Evolutionary conservation across 2,888 invertebrate genomes (phyloP), one percentile per base, ranked within the genome.

Genomic region (Ecdyonurus torrentis): DNA sequence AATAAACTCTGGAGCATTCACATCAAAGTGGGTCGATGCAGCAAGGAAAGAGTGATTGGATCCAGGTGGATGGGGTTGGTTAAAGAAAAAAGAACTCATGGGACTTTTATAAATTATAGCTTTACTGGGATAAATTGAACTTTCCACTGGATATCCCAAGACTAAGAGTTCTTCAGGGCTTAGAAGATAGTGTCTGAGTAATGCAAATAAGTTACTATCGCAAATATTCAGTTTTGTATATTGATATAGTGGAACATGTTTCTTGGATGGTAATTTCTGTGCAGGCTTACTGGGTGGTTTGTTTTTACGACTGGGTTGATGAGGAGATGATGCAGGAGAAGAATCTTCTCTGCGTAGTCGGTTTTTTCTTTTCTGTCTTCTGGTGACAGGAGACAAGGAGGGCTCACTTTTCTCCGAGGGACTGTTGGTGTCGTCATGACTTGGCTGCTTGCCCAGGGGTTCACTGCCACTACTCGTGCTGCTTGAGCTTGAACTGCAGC

Each of bases 131-230:
- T 80, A 78, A 10, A 78, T 73, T 60, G 78, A 78, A 66, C 83
- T 81, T 69, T 85, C 83, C 5, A 87, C 76, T 0, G 91, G 90
- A 70, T 84, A 90, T 1, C 90, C 89, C 66, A 85, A 78, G 15
- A 80, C 78, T 67, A 82, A 77, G 74, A 88, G 76, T 65, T 84
- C 79, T 67, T 83, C 80, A 5, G 78, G 77, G 23, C 80, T 79
- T 60, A 89, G 77, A 22, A 84, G 71, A 73, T 87, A 85, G 63
- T 79, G 78, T 1, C 78, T 78, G 60, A 90, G 74, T 58, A 81
- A 77, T 60, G 76, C 74, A 58, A 76, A 79, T 68, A 89, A 71
- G 66, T 81, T 78, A 22, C 74, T 74, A 69, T 85, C 82, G 3
- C 72, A 71, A 37, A 81, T 68, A 15, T 77, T 74, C 24, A 80